Percentiles rank a stretch among this genome's conserved stretches.
Conservation (phyloP, 2,888 invertebrate species). For the Drosophila sordidula region DNA sequence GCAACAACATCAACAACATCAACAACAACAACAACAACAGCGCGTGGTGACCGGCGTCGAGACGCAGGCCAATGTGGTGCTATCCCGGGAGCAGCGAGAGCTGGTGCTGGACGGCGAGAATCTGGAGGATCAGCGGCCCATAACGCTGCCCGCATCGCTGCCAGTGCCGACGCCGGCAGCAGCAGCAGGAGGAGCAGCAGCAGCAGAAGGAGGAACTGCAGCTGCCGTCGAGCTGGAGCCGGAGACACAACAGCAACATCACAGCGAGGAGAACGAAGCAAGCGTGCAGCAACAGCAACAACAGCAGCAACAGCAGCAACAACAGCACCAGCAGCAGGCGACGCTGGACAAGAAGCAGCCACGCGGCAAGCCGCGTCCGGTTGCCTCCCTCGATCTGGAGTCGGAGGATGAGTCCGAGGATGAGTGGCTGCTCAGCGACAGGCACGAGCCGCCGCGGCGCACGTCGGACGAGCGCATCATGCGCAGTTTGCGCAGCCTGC, state of each 20-base stretch:
- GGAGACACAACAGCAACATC: constrained; percentile 24
- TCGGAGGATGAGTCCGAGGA: constrained; percentile 82
- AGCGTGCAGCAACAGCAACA: constrained; percentile 17
- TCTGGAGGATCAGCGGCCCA: constrained; percentile 82
- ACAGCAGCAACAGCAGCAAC: constrained; percentile 44
- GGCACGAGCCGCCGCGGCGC: constrained; percentile 71
- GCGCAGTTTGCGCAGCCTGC: constrained; percentile 55
- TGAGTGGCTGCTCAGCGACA: constrained; percentile 67
- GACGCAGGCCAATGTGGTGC: constrained; percentile 69
- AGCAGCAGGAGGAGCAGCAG: constrained; percentile 5
- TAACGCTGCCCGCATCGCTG: constrained; percentile 29
- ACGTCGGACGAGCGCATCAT: constrained; percentile 81
- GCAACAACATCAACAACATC: constrained; percentile 13
- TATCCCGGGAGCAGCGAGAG: constrained; percentile 85
- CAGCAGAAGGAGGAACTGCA: constrained; percentile 4
- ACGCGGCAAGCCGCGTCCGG: constrained; percentile 39
- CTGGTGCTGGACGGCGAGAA: constrained; percentile 88
- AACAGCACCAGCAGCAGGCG: constrained; percentile 57
- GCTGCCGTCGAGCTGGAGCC: constrained; percentile 9
- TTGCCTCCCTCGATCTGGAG: constrained; percentile 65
- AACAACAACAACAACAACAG: constrained; percentile 67
- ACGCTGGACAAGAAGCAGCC: constrained; percentile 31
- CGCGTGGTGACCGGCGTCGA: constrained; percentile 84
- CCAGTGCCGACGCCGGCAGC: constrained; percentile 14
- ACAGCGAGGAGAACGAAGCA: constrained; percentile 30